phyloP scores from a whole-genome alignment of 2,888 invertebrate species.

The Coenonympha glycerion region DNA sequence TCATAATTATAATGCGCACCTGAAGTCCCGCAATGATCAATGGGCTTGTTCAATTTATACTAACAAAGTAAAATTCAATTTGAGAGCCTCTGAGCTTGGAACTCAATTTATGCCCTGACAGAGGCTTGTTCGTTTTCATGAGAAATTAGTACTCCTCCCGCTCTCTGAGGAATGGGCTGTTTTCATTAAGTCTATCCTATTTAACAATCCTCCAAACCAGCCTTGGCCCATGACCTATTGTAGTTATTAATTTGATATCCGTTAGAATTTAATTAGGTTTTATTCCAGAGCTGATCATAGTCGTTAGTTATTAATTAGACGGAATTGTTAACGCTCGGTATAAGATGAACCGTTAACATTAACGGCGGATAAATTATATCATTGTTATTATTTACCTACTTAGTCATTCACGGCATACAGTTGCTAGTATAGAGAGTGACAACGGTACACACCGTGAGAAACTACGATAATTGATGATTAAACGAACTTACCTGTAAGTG shows the following conservation, averaged over 20 bases:
- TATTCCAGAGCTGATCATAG: background rate
- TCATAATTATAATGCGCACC: slow-evolving; percentile 17
- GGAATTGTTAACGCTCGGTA: too few relatives aligned
- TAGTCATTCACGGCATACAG: background rate
- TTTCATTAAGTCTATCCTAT: slow-evolving; percentile 15
- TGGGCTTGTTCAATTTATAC: slow-evolving; percentile 25
- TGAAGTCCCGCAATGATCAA: slow-evolving; percentile 17
- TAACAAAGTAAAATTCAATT: slow-evolving; percentile 27
- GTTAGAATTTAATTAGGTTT: background rate
- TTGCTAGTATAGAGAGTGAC: background rate
- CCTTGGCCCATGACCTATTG: background rate
- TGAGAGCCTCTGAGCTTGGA: slow-evolving; percentile 19
- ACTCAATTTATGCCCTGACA: slow-evolving; percentile 23
- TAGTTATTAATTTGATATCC: background rate
- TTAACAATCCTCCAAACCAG: background rate
- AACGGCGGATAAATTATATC: background rate
- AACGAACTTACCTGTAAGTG: too few relatives aligned
- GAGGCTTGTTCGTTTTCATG: slow-evolving; percentile 17
- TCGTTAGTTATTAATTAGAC: too few relatives aligned
- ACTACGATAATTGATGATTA: too few relatives aligned
- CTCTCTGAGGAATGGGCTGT: slow-evolving; percentile 15
- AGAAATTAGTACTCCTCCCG: slow-evolving; percentile 17
- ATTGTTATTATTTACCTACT: background rate
- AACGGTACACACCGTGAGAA: background rate
- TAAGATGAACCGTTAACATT: background rate